Percentiles rank a stretch among this genome's conserved stretches.
These are phyloP conservation scores for Bufo bufo DNA, from an alignment of 2,113 vertebrate species.

Conservation along the genomic window DNA sequence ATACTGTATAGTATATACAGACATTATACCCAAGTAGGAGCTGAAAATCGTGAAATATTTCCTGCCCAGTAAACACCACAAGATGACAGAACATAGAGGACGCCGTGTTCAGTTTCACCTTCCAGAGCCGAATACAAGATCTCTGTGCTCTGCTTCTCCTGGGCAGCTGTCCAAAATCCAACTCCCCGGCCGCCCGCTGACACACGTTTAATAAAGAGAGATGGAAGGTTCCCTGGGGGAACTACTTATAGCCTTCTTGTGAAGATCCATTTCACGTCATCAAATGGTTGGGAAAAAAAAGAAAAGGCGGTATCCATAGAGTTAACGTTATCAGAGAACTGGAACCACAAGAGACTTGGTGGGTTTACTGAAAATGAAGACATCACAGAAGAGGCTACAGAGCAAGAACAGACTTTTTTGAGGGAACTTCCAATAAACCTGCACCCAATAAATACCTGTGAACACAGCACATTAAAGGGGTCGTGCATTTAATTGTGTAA, in stretches of 20 bases:
- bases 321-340: background rate
- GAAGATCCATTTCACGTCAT: background rate
- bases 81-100: background rate
- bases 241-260: background rate
- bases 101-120: background rate
- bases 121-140: background rate
- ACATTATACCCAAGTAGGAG: no score
- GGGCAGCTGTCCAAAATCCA: constrained; percentile 1
- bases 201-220: background rate
- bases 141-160: background rate
- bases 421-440: no score
- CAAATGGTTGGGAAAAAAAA: background rate
- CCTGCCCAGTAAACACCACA: no score
- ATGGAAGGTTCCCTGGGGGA: background rate
- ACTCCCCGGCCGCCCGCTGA: background rate
- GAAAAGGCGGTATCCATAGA: background rate
- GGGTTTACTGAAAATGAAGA: background rate
- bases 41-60: no score
- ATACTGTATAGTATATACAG: no score
- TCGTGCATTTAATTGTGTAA: no score
- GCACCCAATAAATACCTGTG: no score
- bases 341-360: background rate
- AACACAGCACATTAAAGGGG: no score
- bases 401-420: no score
- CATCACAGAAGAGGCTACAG: background rate